Evolutionary conservation across 2,113 vertebrate species (phyloP).

Genomic region (Ailurus styani): DNA sequence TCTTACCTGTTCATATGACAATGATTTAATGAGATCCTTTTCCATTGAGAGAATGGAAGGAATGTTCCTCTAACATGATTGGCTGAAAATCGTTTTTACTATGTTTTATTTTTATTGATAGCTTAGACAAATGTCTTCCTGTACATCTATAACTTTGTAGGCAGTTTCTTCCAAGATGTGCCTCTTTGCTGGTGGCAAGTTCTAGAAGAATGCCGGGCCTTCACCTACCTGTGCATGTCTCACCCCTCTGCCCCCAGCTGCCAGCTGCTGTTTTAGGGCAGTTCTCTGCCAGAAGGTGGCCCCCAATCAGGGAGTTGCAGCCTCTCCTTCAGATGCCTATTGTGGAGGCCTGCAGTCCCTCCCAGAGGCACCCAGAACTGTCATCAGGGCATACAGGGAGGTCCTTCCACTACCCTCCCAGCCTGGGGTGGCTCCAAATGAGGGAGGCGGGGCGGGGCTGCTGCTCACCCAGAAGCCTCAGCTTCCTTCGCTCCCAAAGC

Average conservation of each 20-base stretch:
- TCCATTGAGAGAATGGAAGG: not conserved
- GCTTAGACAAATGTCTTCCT: not conserved
- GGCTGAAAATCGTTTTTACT: not conserved
- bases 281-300: not conserved
- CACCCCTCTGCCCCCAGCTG: not conserved
- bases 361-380: too few species aligned
- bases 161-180: not conserved
- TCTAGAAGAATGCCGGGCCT: not conserved
- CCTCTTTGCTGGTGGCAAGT: not conserved
- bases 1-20: not conserved
- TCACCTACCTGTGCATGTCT: not conserved
- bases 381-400: too few species aligned
- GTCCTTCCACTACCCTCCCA: not conserved
- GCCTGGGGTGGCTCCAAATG: not conserved
- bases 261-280: not conserved
- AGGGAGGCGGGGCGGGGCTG: not conserved
- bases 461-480: not conserved
- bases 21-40: not conserved
- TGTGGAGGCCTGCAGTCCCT: too few species aligned
- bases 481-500: not conserved
- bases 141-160: not conserved
- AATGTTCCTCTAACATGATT: not conserved
- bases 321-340: not conserved
- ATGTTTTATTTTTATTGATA: not conserved
- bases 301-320: not conserved